A percentile compares a stretch with the other conserved stretches of the same genome.
phyloP scores from a whole-genome alignment of 2,888 invertebrate genomes.

The Alcis repandata region DNA sequence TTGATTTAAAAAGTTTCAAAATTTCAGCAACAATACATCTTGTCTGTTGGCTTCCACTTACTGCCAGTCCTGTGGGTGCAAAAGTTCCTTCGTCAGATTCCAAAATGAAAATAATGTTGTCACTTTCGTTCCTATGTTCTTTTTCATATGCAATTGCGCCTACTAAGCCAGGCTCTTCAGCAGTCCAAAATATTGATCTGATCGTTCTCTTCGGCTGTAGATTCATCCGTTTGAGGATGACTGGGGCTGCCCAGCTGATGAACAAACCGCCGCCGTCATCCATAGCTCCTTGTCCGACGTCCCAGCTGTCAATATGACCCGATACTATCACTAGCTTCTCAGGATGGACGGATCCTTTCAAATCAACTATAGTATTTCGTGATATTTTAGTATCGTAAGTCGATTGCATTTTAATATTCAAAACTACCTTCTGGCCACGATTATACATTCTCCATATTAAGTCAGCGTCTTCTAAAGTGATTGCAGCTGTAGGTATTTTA shows the following conservation, averaged over 20 bases:
- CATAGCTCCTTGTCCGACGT: slow-evolving; percentile 95
- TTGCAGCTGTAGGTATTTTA: slow-evolving; percentile 91
- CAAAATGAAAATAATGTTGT: slow-evolving; percentile 91
- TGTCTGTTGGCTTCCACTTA: slow-evolving; percentile 87
- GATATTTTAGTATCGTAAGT: slow-evolving; percentile 87
- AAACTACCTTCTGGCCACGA: slow-evolving; percentile 79
- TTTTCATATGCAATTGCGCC: slow-evolving; percentile 89
- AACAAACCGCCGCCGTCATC: slow-evolving; percentile 94
- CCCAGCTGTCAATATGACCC: slow-evolving; percentile 95
- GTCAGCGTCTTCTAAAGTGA: slow-evolving; percentile 93
- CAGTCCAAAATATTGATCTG: slow-evolving; percentile 92
- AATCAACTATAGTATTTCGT: slow-evolving; percentile 91
- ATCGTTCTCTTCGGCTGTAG: slow-evolving; percentile 90
- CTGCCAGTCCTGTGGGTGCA: slow-evolving; percentile 89
- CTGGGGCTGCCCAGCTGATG: slow-evolving; percentile 91
- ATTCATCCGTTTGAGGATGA: slow-evolving; percentile 88
- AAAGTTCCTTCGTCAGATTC: slow-evolving; percentile 95
- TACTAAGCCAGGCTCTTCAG: slow-evolving; percentile 90
- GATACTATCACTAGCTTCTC: slow-evolving; percentile 90
- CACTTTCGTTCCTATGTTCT: slow-evolving; percentile 83
- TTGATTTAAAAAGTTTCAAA: slow-evolving; percentile 88
- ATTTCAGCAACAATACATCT: slow-evolving; percentile 90
- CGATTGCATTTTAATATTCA: slow-evolving; percentile 89
- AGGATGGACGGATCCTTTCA: slow-evolving; percentile 81
- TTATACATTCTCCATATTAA: slow-evolving; percentile 88